Evolutionary conservation across 1,140 invertebrate genomes (phyloP).

Genomic region (Nautilus pompilius): DNA sequence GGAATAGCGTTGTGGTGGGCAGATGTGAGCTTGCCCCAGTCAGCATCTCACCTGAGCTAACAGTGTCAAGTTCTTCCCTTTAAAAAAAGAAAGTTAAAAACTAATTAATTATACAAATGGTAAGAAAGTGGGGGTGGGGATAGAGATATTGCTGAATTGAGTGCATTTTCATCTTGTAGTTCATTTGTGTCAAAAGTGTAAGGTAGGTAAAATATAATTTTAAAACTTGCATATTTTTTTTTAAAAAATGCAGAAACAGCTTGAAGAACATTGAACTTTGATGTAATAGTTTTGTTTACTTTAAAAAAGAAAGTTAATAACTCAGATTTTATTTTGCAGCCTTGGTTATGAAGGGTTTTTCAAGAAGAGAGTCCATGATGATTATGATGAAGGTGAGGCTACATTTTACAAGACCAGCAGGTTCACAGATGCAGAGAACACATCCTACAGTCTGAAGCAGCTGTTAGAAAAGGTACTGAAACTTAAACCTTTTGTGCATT

Average conservation of each 20-base stretch:
- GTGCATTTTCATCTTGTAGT: too few relatives aligned
- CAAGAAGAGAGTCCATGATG: conserved; percentile 36
- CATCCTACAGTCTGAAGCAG: conserved; percentile 20
- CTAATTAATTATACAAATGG: too few relatives aligned
- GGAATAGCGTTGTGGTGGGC: too few relatives aligned
- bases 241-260: background rate
- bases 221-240: too few relatives aligned
- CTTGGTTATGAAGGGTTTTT: conserved; percentile 46
- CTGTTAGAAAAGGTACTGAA: conserved; percentile 39
- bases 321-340: conserved; percentile 31
- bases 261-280: background rate
- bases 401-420: conserved; percentile 45
- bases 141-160: too few relatives aligned
- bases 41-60: too few relatives aligned
- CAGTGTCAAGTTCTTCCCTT: too few relatives aligned
- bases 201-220: too few relatives aligned
- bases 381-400: conserved; percentile 50
- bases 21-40: too few relatives aligned
- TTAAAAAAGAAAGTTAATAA: background rate
- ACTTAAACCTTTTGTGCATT: background rate
- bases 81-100: too few relatives aligned
- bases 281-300: background rate
- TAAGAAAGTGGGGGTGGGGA: too few relatives aligned
- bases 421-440: conserved; percentile 25
- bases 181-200: too few relatives aligned